Percentiles rank a stretch among this genome's conserved stretches.
These are phyloP conservation scores for Mergus octosetaceus DNA, from an alignment of 2,797 vertebrate genomes.

Conservation along the genomic window DNA sequence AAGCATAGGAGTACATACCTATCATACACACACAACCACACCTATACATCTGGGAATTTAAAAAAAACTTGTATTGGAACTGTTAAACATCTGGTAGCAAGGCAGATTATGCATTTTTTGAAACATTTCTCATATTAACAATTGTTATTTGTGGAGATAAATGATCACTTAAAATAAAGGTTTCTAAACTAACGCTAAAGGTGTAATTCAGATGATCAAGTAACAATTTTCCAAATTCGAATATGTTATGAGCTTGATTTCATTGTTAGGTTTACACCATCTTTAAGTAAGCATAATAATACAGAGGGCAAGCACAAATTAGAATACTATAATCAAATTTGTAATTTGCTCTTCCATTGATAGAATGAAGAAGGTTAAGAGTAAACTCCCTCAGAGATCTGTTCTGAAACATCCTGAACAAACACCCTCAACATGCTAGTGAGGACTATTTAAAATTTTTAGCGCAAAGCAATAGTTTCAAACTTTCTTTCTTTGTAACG, in stretches of 20 bases:
- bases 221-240: conserved; percentile 68
- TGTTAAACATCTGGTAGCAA: background rate
- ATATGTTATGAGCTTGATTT: conserved; percentile 64
- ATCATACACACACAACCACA: background rate
- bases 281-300: conserved; percentile 68
- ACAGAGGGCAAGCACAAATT: conserved; percentile 52
- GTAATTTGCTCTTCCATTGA: conserved; percentile 53
- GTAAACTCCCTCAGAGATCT: background rate
- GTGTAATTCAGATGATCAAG: conserved; percentile 56
- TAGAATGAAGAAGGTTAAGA: conserved; percentile 58
- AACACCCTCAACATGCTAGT: background rate
- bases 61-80: background rate
- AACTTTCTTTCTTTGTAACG: background rate
- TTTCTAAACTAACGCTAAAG: conserved; percentile 41
- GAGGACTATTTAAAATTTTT: background rate
- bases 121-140: conserved; percentile 3
- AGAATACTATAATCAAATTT: conserved; percentile 49
- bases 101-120: background rate
- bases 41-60: background rate
- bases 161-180: conserved; percentile 50
- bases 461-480: background rate
- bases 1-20: background rate
- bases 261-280: conserved; percentile 39
- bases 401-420: background rate
- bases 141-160: conserved; percentile 43